phyloP scores from a whole-genome alignment of 1,140 invertebrate species.

The Cyrtorhinus lividipennis region DNA sequence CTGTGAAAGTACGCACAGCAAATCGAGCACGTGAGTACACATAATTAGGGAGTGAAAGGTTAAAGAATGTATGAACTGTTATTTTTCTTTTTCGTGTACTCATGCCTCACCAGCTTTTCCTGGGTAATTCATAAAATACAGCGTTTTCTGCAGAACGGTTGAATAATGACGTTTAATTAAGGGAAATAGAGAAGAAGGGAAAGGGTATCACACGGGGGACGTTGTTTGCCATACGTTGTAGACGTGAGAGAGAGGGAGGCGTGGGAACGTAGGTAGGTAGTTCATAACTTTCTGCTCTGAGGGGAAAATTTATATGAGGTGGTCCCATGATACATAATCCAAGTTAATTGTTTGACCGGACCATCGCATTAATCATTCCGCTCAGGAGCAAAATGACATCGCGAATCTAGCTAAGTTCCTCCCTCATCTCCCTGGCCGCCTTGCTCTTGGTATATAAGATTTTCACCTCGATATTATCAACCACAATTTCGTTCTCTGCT shows the following conservation, averaged over 20 bases:
- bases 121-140: too few relatives aligned
- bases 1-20: too few relatives aligned
- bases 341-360: constrained; percentile 2
- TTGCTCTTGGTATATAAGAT: too few relatives aligned
- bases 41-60: background rate
- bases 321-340: background rate
- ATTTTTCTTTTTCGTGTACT: background rate
- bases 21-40: background rate
- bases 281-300: background rate
- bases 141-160: background rate
- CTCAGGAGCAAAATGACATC: too few relatives aligned
- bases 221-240: too few relatives aligned
- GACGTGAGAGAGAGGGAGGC: background rate
- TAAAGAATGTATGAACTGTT: background rate
- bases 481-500: too few relatives aligned
- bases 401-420: too few relatives aligned
- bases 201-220: background rate
- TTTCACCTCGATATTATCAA: too few relatives aligned
- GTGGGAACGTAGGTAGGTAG: too few relatives aligned
- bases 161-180: background rate
- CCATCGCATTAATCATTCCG: too few relatives aligned
- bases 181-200: background rate
- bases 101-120: too few relatives aligned
- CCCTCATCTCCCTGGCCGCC: too few relatives aligned
- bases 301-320: background rate